These are phyloP conservation scores for Uromys caudimaculatus DNA, from an alignment of 2,797 vertebrate species.

Conservation along the genomic window DNA sequence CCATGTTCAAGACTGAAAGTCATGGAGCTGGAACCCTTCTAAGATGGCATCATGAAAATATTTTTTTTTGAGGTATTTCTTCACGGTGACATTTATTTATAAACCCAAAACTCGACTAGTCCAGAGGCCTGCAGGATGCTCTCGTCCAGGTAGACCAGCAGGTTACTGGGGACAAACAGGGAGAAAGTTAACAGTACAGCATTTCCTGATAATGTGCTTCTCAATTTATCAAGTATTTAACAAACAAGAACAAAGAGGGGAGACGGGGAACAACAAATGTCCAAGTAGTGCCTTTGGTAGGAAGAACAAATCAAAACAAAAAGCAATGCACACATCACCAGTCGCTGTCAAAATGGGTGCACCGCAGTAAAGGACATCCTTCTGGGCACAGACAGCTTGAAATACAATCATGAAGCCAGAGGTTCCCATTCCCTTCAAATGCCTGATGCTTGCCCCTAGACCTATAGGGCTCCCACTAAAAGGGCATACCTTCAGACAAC, in stretches of 20 bases:
- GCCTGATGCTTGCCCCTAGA: conserved; percentile 85
- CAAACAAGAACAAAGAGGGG: conserved; percentile 46
- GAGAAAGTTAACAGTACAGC: conserved; percentile 57
- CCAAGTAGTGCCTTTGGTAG: conserved; percentile 83
- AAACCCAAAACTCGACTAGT: conserved; percentile 75
- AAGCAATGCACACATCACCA: conserved; percentile 44
- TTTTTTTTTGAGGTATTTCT: conserved; percentile 82
- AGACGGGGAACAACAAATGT: conserved; percentile 9
- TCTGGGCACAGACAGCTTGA: conserved; percentile 84
- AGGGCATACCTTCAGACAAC: conserved; percentile 87
- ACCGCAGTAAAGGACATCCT: conserved; percentile 73
- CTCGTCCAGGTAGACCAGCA: conserved; percentile 67
- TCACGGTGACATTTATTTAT: conserved; percentile 83
- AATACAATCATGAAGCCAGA: conserved; percentile 93
- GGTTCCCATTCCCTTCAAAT: conserved; percentile 89
- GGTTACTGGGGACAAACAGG: conserved; percentile 9
- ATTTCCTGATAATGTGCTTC: conserved; percentile 85
- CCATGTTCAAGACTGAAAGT: background rate
- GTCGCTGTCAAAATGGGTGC: conserved; percentile 70
- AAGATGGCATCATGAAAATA: background rate
- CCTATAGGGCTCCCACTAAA: conserved; percentile 76
- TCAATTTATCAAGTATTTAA: conserved; percentile 82
- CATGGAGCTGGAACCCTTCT: rapidly evolving
- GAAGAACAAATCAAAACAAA: background rate
- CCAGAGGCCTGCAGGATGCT: conserved; percentile 77